These are phyloP conservation scores for Metacarcinus magister DNA, from an alignment of 2,888 invertebrate genomes.

Conservation along the genomic window DNA sequence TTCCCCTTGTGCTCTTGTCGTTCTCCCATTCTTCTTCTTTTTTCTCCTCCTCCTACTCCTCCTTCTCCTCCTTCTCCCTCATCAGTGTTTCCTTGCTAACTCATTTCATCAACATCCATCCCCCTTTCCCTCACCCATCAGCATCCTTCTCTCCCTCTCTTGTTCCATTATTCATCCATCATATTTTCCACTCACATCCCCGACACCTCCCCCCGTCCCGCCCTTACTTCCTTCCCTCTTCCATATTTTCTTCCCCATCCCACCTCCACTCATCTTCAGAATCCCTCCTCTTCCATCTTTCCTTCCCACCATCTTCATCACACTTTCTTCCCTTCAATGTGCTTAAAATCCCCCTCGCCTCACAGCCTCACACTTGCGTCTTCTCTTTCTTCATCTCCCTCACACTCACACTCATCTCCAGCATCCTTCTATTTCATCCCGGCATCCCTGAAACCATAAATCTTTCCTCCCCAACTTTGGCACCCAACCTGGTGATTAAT, in stretches of 20 bases:
- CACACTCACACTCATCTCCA: neutral
- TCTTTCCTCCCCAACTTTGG: neutral
- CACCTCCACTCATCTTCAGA: neutral
- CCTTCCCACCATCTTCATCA: neutral
- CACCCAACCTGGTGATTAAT: conserved; percentile 23
- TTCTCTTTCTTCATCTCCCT: neutral
- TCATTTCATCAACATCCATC: neutral
- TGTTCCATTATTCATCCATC: neutral
- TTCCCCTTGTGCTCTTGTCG: too few species aligned
- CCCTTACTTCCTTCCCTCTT: neutral
- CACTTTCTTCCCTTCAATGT: neutral
- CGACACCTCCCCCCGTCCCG: neutral
- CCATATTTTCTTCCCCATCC: neutral
- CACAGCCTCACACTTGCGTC: neutral
- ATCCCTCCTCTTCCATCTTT: neutral
- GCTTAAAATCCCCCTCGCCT: too few species aligned
- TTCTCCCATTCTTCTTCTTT: neutral
- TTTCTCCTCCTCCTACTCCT: neutral
- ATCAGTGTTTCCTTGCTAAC: neutral
- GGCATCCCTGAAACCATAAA: neutral
- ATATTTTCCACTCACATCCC: neutral
- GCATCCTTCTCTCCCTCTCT: neutral
- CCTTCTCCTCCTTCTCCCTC: neutral
- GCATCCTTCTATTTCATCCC: neutral
- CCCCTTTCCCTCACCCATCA: neutral